phyloP scores from a whole-genome alignment of 2,888 invertebrate species.

The Protophormia terraenovae region DNA sequence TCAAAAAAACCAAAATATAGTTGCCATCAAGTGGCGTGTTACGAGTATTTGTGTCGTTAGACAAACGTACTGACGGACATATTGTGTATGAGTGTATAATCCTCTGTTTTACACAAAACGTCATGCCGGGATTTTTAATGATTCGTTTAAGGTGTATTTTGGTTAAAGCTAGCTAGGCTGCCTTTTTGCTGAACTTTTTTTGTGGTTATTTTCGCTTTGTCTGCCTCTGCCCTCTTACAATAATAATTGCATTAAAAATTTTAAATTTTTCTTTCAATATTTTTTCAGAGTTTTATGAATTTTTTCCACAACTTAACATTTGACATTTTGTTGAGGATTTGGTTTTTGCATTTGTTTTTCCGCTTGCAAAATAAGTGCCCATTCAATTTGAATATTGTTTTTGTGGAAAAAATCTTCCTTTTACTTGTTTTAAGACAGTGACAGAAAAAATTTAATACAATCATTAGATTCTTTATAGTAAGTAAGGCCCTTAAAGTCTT shows the following conservation, averaged over 20 bases:
- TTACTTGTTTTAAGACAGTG: slow-evolving; percentile 20
- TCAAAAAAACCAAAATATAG: neutral
- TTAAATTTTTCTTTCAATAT: slow-evolving; percentile 8
- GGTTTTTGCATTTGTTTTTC: slow-evolving; percentile 20
- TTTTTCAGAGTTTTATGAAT: slow-evolving; percentile 3
- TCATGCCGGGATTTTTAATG: slow-evolving; percentile 63
- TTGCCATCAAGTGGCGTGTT: neutral
- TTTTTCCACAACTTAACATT: slow-evolving; percentile 55
- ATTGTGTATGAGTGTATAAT: slow-evolving; percentile 27
- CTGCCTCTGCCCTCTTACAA: slow-evolving; percentile 40
- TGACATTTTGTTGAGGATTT: slow-evolving; percentile 61
- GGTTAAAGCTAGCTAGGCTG: neutral
- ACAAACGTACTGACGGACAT: neutral
- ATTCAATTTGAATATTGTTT: slow-evolving; percentile 42
- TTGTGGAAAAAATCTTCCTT: slow-evolving; percentile 1
- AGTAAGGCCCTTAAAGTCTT: too few relatives aligned
- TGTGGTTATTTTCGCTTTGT: too few relatives aligned
- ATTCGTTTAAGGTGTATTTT: slow-evolving; percentile 48
- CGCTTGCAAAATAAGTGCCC: slow-evolving; percentile 25
- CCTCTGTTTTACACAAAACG: slow-evolving; percentile 40
- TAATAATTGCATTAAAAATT: slow-evolving; percentile 45
- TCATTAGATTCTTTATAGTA: too few relatives aligned
- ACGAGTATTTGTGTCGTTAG: slow-evolving; percentile 18
- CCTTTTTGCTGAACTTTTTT: neutral
- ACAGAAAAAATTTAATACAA: too few relatives aligned